Percentiles rank a stretch among this genome's conserved stretches.
phyloP scores from a whole-genome alignment of 2,797 vertebrate species.

The Scolopax bukidnonensis region DNA sequence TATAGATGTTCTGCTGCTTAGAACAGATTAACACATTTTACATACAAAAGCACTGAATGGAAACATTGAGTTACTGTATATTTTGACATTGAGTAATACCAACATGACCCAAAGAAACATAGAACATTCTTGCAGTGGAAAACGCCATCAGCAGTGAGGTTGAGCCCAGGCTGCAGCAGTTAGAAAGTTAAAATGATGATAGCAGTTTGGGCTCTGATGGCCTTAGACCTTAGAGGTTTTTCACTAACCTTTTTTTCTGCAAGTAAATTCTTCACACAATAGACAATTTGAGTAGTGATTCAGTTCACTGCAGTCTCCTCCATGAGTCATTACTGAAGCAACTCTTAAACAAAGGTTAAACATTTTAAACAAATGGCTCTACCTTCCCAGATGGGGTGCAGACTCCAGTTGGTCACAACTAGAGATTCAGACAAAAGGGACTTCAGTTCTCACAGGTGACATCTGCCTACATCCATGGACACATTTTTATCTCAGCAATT shows the following conservation, averaged over 20 bases:
- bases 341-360: neutral
- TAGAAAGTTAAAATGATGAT: neutral
- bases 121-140: neutral
- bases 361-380: conserved; percentile 2
- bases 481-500: neutral
- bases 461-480: neutral
- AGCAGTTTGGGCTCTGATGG: neutral
- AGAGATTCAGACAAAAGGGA: neutral
- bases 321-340: neutral
- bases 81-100: neutral
- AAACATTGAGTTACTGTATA: neutral
- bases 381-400: neutral
- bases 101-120: neutral
- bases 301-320: neutral
- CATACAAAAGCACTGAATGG: neutral
- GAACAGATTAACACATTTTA: neutral
- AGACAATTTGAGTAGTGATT: neutral
- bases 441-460: neutral
- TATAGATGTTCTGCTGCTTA: neutral
- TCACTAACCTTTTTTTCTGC: neutral
- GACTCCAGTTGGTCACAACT: neutral
- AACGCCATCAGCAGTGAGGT: neutral
- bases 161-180: neutral
- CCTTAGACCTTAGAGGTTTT: neutral
- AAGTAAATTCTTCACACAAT: neutral